phyloP scores from a whole-genome alignment of 2,888 invertebrate species.

The Carpatolechia fugitivella region DNA sequence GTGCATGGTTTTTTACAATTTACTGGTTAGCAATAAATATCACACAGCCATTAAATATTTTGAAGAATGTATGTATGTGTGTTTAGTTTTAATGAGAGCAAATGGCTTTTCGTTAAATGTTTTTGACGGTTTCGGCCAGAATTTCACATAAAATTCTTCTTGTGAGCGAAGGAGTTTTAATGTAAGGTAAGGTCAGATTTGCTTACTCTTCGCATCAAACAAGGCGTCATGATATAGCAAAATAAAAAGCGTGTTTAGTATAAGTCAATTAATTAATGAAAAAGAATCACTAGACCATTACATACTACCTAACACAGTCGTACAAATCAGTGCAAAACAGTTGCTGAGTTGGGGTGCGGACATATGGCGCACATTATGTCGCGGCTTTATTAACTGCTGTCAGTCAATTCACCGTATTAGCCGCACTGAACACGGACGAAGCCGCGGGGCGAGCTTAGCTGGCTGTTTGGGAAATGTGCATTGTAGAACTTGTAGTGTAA shows the following conservation, averaged over 20 bases:
- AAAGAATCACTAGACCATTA: background rate
- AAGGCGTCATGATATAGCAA: too few species aligned
- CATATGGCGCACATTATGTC: slow-evolving; percentile 68
- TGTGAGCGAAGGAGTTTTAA: too few species aligned
- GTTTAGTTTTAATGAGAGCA: background rate
- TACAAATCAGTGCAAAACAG: slow-evolving; percentile 34
- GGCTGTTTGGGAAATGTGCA: background rate
- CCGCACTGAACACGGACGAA: slow-evolving; percentile 36
- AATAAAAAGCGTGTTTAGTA: too few species aligned
- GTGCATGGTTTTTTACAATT: background rate
- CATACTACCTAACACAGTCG: slow-evolving; percentile 15
- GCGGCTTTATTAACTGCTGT: slow-evolving; percentile 72
- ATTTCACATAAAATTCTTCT: too few species aligned
- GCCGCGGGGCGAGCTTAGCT: slow-evolving; percentile 44
- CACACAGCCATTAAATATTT: background rate
- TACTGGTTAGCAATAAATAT: background rate
- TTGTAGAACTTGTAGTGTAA: too few species aligned
- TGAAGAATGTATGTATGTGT: background rate
- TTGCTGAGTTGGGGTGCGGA: slow-evolving; percentile 46
- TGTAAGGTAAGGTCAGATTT: too few species aligned
- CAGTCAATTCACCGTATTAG: slow-evolving; percentile 73
- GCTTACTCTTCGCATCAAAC: too few species aligned
- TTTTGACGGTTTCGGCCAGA: too few species aligned
- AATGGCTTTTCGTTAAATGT: too few species aligned
- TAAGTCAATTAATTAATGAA: slow-evolving; percentile 4